phyloP scores from a whole-genome alignment of 2,888 invertebrate genomes.

The Limnephilus auricula region DNA sequence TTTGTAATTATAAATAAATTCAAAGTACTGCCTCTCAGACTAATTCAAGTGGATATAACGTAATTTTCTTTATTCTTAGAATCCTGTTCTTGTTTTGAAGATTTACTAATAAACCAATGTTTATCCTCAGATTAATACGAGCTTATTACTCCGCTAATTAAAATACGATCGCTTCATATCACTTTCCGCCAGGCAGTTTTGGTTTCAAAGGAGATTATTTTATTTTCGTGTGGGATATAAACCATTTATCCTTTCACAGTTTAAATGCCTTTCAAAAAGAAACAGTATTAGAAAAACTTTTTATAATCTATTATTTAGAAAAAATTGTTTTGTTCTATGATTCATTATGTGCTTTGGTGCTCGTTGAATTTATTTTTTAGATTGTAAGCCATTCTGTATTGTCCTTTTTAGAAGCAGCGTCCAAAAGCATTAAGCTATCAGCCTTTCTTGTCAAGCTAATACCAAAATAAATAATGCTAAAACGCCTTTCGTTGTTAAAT shows the following conservation, averaged over 20 bases:
- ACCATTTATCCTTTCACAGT: too few relatives aligned
- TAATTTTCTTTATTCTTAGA: background rate
- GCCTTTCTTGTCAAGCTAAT: background rate
- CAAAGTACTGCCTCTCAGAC: background rate
- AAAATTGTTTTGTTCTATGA: too few relatives aligned
- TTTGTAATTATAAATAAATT: background rate
- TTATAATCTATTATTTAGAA: too few relatives aligned
- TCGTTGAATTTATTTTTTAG: background rate
- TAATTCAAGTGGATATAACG: background rate
- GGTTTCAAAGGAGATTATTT: too few relatives aligned
- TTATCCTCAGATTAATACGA: background rate
- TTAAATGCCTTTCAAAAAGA: too few relatives aligned
- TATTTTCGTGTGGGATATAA: too few relatives aligned
- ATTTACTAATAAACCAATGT: background rate
- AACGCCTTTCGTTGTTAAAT: background rate
- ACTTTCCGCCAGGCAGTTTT: background rate
- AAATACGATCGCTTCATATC: background rate
- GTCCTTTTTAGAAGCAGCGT: background rate
- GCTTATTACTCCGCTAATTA: background rate
- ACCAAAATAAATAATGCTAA: background rate
- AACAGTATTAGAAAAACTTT: too few relatives aligned
- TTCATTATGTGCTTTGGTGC: background rate
- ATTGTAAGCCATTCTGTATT: background rate
- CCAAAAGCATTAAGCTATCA: background rate
- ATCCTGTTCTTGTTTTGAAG: background rate